Base-by-base conservation (phyloP, 2,888 invertebrate species). In the Stictocephala bisonia region DNA sequence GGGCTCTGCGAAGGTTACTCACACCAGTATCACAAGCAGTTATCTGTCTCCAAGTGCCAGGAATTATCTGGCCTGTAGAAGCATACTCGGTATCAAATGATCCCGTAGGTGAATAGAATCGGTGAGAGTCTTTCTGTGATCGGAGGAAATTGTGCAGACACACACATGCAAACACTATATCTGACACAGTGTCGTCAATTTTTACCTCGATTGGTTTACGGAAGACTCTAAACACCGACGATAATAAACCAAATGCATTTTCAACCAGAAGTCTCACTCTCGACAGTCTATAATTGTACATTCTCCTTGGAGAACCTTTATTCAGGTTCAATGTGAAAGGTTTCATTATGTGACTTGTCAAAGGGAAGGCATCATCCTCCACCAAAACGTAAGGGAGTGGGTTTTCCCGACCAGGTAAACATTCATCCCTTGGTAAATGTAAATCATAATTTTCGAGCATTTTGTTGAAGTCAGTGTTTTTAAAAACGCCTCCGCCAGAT, bases 361-460 rank as follows among this genome's bases (percentile, higher is more conserved):
- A 75, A 40, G 67, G 44, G 44, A 76, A 75, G 20, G 75, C 76
- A 13, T 75, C 75, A 58, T 77, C 76, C 50, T 41, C 53, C 48
- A 79, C 66, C 68, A 76, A 58, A 71, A 75, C 71, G 58, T 66
- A 66, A 27, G 50, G 72, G 9, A 66, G 44, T 29, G 72, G 48
- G 35, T 48, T 44, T 13, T n/a, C 31, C 18, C 66, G n/a, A 1
- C 64, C 40, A 24, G 35, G 60, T 2, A 60, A 35, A 64, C 20
- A 41, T 41, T 41, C 41, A 40, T 41, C 22, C 20, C 4, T 64
- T 24, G 40, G 22, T 41, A 40, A 41, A 35, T 35, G 3, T 7
- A 60, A 35, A 24, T 29, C 4, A 31, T 31, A 13, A 20, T 44
- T 15, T 15, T 41, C 13, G 11, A 64, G 40, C 9, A n/a, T 35